Conservation (phyloP, 2,113 vertebrate species). For the Lepus timidus region DNA sequence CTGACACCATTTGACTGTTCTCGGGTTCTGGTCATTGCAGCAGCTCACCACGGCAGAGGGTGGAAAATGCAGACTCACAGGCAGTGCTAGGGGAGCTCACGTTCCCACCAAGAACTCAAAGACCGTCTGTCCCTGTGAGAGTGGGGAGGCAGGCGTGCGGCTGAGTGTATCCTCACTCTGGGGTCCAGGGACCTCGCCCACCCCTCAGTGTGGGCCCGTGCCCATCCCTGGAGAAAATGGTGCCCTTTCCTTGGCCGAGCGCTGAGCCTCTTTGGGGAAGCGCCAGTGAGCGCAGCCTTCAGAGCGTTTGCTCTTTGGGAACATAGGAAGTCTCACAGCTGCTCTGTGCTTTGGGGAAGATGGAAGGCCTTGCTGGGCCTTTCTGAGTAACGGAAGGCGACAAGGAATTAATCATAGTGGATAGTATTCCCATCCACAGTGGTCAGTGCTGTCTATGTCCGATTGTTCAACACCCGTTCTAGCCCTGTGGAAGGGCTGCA, state of each 20-base stretch:
- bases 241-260: not conserved
- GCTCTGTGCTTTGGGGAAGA: not conserved
- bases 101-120: too few species aligned
- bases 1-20: not conserved
- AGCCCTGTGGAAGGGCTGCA: not conserved
- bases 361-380: not conserved
- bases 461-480: not conserved
- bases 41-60: not conserved
- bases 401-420: not conserved
- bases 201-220: not conserved
- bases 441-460: not conserved
- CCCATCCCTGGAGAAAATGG: not conserved
- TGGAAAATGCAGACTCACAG: too few species aligned
- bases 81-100: not conserved
- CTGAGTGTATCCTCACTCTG: not conserved
- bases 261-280: not conserved
- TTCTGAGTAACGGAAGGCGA: not conserved
- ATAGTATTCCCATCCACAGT: not conserved
- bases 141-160: not conserved
- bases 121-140: not conserved
- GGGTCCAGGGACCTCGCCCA: not conserved
- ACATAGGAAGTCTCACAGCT: not conserved
- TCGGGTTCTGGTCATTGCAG: not conserved
- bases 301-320: not conserved
- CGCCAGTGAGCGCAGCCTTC: not conserved